Evolutionary conservation across 2,113 vertebrate species (phyloP), one percentile per base, ranked within the genome.

Genomic region (Tragulus kanchil): DNA sequence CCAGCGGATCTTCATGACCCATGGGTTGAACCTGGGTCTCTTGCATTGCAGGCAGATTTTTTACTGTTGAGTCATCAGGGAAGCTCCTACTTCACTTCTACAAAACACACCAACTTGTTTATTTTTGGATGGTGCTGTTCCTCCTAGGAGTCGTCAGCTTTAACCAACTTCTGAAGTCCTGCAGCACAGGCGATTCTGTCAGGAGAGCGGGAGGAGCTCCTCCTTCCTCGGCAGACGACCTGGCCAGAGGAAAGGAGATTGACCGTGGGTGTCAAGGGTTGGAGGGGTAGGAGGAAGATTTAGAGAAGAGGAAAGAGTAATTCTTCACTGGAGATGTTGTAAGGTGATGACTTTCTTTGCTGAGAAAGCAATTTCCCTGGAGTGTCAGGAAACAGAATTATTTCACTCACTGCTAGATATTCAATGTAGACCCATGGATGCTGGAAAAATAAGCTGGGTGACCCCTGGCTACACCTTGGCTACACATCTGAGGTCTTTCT

Each of bases 161-260:
- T 81, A 61, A 59, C 19, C 96, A 13, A 31, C 36, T 85, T 90
- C 67, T 56, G 45, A 85, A 95, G 36, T 94, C 67, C 45, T 61
- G 52, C 31, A 26, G 25, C n/a, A 36, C 62, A 82, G 71, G 48
- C 0, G 0, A 13, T 13, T 45, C 7, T 5, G 0, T 28, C 8
- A 79, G n/a, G 28, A 45, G 14, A 50, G 3, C 21, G 31, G 50
- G 50, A 85, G 48, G n/a, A 61, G 23, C 14, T n/a, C 71, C 59
- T 61, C 48, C 17, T 19, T 61, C 21, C 26, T 77, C 61, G 19
- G 3, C 42, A 28, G 90, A 83, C 84, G 87, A 71, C 28, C 54
- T 48, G 28, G 28, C 52, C 15, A 9, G 56, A 23, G 61, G 52
- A 45, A 69, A 48, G 3, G 3, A 56, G 59, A 52, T 8, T 8